Conservation (phyloP, 30 jellyfish, hydroid and myxozoan genomes). For the Hydractinia symbiolongicarpus region DNA sequence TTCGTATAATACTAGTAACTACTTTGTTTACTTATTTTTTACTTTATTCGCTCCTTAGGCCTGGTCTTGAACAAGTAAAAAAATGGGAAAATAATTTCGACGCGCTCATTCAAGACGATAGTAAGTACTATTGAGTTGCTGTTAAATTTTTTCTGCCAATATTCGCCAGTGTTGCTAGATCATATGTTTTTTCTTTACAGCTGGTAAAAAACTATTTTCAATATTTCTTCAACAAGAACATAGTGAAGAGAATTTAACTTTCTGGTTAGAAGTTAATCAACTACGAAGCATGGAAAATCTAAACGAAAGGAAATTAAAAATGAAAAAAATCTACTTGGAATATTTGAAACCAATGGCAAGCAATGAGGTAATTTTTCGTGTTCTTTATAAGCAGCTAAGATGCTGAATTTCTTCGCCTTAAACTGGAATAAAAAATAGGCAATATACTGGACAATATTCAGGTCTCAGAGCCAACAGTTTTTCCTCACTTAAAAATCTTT, state of each 20-base stretch:
- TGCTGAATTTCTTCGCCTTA: too few relatives aligned
- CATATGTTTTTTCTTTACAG: constrained; percentile 8
- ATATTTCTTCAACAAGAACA: constrained; percentile 56
- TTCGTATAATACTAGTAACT: too few relatives aligned
- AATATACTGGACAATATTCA: background rate
- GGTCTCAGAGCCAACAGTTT: too few relatives aligned
- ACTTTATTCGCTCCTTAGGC: background rate
- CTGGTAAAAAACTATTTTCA: constrained; percentile 44
- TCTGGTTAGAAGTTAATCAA: constrained; percentile 65
- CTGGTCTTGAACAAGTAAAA: constrained; percentile 17
- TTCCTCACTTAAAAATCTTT: too few relatives aligned
- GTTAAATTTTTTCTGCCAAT: background rate
- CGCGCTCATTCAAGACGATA: constrained; percentile 8
- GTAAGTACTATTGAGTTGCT: background rate
- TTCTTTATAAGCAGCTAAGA: too few relatives aligned
- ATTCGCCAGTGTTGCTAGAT: background rate
- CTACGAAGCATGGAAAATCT: constrained; percentile 30
- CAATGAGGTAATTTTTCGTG: constrained; percentile 39
- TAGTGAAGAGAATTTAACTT: constrained; percentile 74
- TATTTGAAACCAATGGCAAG: constrained; percentile 60
- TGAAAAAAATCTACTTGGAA: constrained; percentile 50
- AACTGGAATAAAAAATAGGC: too few relatives aligned
- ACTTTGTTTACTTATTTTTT: background rate
- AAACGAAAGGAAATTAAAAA: constrained; percentile 26
- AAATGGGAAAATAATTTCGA: constrained; percentile 21